Evolutionary conservation across 2,113 vertebrate genomes (phyloP).

Genomic region (Conger conger): DNA sequence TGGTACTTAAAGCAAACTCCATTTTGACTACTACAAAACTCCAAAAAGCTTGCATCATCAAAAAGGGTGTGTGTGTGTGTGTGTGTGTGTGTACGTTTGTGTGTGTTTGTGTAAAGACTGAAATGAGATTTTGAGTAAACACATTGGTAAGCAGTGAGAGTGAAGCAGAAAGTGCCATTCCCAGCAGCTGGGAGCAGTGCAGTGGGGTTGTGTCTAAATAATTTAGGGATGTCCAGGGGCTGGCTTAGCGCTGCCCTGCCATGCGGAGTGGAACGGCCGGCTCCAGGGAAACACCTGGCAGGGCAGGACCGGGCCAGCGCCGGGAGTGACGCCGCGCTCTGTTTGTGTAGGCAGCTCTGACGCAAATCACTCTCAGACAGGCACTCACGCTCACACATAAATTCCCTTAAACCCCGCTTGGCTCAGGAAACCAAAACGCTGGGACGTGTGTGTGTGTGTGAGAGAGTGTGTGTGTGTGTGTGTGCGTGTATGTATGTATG

Average conservation of each 20-base stretch:
- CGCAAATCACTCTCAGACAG: constrained; percentile 13
- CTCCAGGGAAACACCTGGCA: constrained; percentile 32
- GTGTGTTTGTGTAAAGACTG: background rate
- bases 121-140: background rate
- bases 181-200: background rate
- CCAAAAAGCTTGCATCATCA: no score
- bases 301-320: background rate
- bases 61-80: no score
- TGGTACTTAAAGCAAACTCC: no score
- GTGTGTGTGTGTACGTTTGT: no score
- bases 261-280: background rate
- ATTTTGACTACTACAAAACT: no score
- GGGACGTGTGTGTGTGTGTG: no score
- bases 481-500: background rate
- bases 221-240: background rate
- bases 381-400: background rate
- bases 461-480: background rate
- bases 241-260: no score
- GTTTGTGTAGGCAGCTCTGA: constrained; percentile 13
- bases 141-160: background rate
- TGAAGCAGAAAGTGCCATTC: background rate
- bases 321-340: background rate
- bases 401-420: constrained; percentile 23
- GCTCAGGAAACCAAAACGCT: background rate
- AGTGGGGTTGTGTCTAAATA: background rate